Evolutionary conservation across 1,140 invertebrate species (phyloP), one percentile per base, ranked within the genome.

Genomic region (Leptinotarsa defecta): DNA sequence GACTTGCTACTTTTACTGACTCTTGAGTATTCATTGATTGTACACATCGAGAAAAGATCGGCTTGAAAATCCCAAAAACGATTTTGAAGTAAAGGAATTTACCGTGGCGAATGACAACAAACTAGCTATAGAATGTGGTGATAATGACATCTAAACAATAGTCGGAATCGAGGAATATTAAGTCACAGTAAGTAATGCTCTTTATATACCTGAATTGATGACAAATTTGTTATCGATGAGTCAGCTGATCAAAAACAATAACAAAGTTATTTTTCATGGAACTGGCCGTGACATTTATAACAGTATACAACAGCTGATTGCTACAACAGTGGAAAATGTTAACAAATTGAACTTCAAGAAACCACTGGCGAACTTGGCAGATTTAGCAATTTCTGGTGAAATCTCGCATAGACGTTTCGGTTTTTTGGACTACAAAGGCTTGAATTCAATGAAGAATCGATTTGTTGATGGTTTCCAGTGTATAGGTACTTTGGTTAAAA

Each of bases 341-440:
- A 15, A 4, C 52, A 61, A 61, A 61, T 61, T 61, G 52, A 61
- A 61, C 52, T 61, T 61, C 52, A 61, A 61, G 52, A 61, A 61
- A 61, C 52, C 52, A 61, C 52, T 19, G 52, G 13, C 3, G 52
- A 61, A 19, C 52, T 61, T 61, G 52, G 3, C 2, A 61, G 52
- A 3, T 15, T 3, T 3, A 61, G 3, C 52, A 61, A 61, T 61
- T 4, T 61, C 22, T 24, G 3, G 22, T 24, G 22, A 24, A 24
- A 24, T 24, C 22, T 24, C 3, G 22, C 3, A 24, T 3, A 24
- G 22, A 24, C 22, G 22, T 24, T 24, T 24, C 22, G 22, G 22
- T 24, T 24, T 3, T 24, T 24, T 24, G 22, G 81, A 84, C 71
- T 82, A 79, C 67, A 13, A 79, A 6, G 77, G 72, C 27, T 61